Base-by-base conservation (phyloP, 2,113 vertebrate species). In the Pyrgilauda ruficollis region DNA sequence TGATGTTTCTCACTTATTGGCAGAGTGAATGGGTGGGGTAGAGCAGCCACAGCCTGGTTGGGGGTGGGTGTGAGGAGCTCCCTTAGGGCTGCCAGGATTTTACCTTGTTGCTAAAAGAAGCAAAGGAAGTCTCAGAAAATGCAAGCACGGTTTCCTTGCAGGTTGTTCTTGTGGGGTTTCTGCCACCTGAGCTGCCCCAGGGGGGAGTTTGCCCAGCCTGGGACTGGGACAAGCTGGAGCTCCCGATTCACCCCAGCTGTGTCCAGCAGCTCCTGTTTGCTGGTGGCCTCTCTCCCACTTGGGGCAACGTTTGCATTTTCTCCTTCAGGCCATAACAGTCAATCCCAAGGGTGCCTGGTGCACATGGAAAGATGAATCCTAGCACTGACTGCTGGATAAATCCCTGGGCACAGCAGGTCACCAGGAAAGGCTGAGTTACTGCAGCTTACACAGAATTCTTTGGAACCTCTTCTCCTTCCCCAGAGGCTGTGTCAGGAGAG, bases 81-180 rank as follows among this genome's bases (percentile, higher is more conserved):
- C 55, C 50, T 69, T 49, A 47, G 55, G 35, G 28, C 17, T 35
- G 19, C 2, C 22, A 23, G 39, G 43, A 50, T 63, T 84, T 89
- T 50, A 46, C 43, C 52, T 59, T 15, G 17, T n/a, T 63, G 68
- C 44, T 64, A 47, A 72, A 41, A 55, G 53, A 73, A 64, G 84
- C 28, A 39, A 41, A 83, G 44, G 8, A 37, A 63, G 6, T 16
- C 35, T 67, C 52, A 37, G 14, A 31, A 67, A 59, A 67, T 6
- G 15, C 43, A 67, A 52, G 30, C 52, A 62, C 35, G 24, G 37
- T 21, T 74, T 31, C 37, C 28, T 53, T 53, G 8, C 11, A 58
- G 63, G 33, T 19, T 79, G 16, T 24, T 79, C 58, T 26, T 0
- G 0, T 10, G 0, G 4, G 17, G 22, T 49, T 89, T 69, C 44